Conservation (phyloP, 2,113 vertebrate species). For the Coryphaenoides rupestris region DNA sequence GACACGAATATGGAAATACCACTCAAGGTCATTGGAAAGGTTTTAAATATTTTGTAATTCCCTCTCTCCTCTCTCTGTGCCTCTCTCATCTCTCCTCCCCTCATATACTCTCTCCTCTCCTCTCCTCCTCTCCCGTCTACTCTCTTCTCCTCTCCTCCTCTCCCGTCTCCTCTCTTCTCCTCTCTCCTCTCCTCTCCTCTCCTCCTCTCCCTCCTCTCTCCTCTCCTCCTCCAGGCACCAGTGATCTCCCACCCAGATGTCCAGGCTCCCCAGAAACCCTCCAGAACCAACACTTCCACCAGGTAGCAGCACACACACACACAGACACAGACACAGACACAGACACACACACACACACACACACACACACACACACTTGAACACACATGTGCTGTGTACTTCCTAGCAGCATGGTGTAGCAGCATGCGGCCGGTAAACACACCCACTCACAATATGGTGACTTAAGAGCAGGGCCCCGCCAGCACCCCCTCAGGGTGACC, state of each 20-base stretch:
- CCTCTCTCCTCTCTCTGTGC: too few relatives aligned
- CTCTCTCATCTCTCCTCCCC: too few relatives aligned
- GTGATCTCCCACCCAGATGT: conserved; percentile 48
- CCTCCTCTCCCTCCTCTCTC: neutral
- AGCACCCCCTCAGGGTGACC: too few relatives aligned
- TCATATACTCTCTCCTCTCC: neutral
- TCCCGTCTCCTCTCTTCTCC: too few relatives aligned
- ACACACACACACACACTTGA: conserved; percentile 20
- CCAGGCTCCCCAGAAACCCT: conserved; percentile 38
- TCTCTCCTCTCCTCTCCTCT: neutral
- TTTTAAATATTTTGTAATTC: too few relatives aligned
- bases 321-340: neutral
- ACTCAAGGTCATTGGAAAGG: too few relatives aligned
- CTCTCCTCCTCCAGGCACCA: conserved; percentile 21
- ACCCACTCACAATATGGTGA: conserved; percentile 43
- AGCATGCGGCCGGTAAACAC: conserved; percentile 43
- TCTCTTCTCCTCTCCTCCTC: too few relatives aligned
- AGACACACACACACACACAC: conserved; percentile 8
- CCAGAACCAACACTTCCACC: conserved; percentile 56
- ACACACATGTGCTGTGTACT: neutral
- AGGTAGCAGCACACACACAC: conserved; percentile 65
- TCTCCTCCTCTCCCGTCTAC: neutral
- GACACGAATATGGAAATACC: neutral
- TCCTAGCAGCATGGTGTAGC: conserved; percentile 41
- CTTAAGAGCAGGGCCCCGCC: too few relatives aligned